Evolutionary conservation across 2,888 invertebrate genomes (phyloP), one percentile per base, ranked within the genome.

Genomic region (Nematopogon swammerdamellus): DNA sequence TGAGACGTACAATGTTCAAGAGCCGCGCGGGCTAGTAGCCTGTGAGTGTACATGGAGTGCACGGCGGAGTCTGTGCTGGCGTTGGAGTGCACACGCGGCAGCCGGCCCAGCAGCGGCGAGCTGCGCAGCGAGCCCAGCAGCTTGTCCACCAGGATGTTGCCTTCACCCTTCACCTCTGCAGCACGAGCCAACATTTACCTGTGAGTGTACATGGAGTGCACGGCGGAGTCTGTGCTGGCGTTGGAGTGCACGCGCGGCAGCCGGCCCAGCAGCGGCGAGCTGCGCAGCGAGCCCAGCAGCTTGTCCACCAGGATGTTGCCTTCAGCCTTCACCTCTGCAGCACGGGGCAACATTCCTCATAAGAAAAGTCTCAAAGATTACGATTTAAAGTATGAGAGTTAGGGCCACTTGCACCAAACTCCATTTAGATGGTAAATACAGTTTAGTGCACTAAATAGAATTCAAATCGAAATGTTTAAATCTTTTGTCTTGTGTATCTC

Each of bases 1-100:
- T n/a, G n/a, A n/a, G n/a, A n/a, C n/a, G n/a, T n/a, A n/a, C n/a
- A n/a, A n/a, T n/a, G n/a, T n/a, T n/a, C n/a, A n/a, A n/a, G n/a
- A n/a, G n/a, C n/a, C n/a, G n/a, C n/a, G n/a, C n/a, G n/a, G n/a
- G n/a, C n/a, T n/a, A n/a, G n/a, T n/a, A n/a, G 80, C 80, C 80
- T 85, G 61, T 85, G 85, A 46, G 86, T 87, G 62, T 93, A 94
- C 63, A 91, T 91, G 60, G 92, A 92, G 75, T 93, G 93, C 56
- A 93, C 90, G 56, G 93, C 93, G 18, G 92, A 92, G 69, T 93
- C 93, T 1, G 92, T 92, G 61, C 92, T 92, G 52, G 92, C 92
- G 58, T 89, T 90, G 54, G 90, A 88, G 57, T 89, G 88, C 46
- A 89, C 83, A 46, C 86, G 80, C 57, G 87, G 87, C 59, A 87